Conservation (phyloP, 1,140 invertebrate genomes). For the Vollenhovia emeryi region DNA sequence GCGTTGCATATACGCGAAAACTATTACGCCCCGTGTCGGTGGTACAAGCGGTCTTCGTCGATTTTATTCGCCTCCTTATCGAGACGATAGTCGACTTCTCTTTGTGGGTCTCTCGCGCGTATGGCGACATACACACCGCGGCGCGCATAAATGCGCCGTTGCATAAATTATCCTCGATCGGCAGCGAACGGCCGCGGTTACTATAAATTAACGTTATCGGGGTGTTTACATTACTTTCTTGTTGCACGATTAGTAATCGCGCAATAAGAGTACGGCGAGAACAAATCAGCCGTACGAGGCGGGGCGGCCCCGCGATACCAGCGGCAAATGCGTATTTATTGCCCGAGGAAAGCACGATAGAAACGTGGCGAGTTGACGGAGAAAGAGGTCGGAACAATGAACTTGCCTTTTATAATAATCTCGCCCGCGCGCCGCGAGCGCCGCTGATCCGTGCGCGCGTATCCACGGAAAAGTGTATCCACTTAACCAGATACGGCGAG, state of each 20-base stretch:
- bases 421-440: not conserved
- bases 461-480: slow-evolving; percentile 22
- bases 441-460: slow-evolving; percentile 30
- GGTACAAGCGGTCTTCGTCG: slow-evolving; percentile 40
- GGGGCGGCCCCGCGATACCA: slow-evolving; percentile 62
- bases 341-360: slow-evolving; percentile 63
- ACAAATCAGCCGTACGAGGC: slow-evolving; percentile 72
- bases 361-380: slow-evolving; percentile 62
- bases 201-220: slow-evolving; percentile 81
- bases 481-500: slow-evolving; percentile 26
- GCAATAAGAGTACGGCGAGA: slow-evolving; percentile 75
- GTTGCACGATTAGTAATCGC: slow-evolving; percentile 81
- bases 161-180: slow-evolving; percentile 77
- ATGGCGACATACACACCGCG: slow-evolving; percentile 51
- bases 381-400: slow-evolving; percentile 80
- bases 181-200: slow-evolving; percentile 66
- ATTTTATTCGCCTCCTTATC: slow-evolving; percentile 58
- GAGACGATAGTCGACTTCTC: slow-evolving; percentile 58
- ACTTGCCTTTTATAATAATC: slow-evolving; percentile 69
- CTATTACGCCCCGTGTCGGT: slow-evolving; percentile 43
- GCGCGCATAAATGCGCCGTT: slow-evolving; percentile 72
- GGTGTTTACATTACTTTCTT: slow-evolving; percentile 81
- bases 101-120: slow-evolving; percentile 44
- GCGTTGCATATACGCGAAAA: slow-evolving; percentile 55
- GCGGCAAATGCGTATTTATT: slow-evolving; percentile 74